phyloP scores from a whole-genome alignment of 2,888 invertebrate species.

The Acanthosepion esculentum region DNA sequence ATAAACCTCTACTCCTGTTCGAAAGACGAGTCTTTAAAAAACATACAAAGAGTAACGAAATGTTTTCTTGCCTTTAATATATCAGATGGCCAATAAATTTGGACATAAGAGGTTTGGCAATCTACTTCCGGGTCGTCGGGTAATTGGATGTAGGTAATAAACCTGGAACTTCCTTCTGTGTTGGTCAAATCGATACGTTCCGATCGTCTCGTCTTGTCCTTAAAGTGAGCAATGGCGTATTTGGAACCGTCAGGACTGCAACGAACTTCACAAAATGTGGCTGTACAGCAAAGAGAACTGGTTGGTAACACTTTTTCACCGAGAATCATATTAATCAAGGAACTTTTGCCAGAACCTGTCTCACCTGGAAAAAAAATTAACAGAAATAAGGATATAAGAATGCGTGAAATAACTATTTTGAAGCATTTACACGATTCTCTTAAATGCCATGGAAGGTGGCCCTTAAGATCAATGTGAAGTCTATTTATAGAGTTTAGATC shows the following conservation, averaged over 20 bases:
- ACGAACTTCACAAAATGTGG: slow-evolving; percentile 64
- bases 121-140: slow-evolving; percentile 47
- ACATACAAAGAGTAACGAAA: no score
- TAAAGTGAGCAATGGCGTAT: slow-evolving; percentile 53
- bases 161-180: not conserved
- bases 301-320: slow-evolving; percentile 64
- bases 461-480: no score
- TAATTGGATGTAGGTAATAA: not conserved
- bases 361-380: slow-evolving; percentile 59
- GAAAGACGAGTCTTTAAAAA: no score
- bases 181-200: slow-evolving; percentile 40
- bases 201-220: slow-evolving; percentile 25
- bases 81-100: slow-evolving; percentile 65
- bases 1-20: no score
- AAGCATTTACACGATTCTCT: no score
- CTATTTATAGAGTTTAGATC: no score
- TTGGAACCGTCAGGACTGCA: slow-evolving; percentile 54
- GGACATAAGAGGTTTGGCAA: slow-evolving; percentile 55
- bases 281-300: slow-evolving; percentile 60
- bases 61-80: slow-evolving; percentile 57
- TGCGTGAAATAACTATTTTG: no score
- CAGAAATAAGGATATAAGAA: not conserved
- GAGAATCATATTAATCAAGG: slow-evolving; percentile 66
- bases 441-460: no score
- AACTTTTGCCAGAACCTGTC: slow-evolving; percentile 68